phyloP scores from a whole-genome alignment of 2,797 vertebrate species.

The Columba guinea region DNA sequence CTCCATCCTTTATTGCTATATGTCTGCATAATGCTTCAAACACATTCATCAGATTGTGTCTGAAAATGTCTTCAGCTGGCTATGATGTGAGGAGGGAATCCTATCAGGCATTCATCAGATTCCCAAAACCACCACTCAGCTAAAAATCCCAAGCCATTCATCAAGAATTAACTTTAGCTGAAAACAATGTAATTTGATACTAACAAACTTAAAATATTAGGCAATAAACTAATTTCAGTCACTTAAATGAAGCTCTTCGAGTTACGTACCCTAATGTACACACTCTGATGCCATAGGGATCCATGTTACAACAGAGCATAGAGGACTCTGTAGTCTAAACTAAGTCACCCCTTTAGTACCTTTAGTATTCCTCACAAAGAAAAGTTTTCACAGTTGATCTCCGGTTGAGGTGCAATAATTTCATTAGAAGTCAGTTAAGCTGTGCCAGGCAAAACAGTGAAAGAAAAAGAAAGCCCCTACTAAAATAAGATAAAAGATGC shows the following conservation, averaged over 20 bases:
- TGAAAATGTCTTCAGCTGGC: conserved; percentile 29
- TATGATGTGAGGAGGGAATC: neutral
- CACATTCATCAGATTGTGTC: conserved; percentile 3
- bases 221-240: conserved; percentile 19
- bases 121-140: conserved; percentile 28
- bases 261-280: neutral
- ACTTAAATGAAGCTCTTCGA: neutral
- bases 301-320: neutral
- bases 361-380: neutral
- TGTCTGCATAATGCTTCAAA: neutral
- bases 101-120: conserved; percentile 10
- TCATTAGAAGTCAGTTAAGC: neutral
- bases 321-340: neutral
- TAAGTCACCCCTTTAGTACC: neutral
- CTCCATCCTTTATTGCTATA: neutral
- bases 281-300: neutral
- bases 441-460: neutral
- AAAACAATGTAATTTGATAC: conserved; percentile 55
- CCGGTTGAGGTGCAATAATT: neutral
- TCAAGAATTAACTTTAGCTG: conserved; percentile 55
- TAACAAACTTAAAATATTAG: conserved; percentile 54
- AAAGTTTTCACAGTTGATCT: neutral
- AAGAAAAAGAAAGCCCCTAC: neutral
- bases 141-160: conserved; percentile 53
- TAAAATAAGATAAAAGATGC: neutral